Evolutionary conservation across 1,140 invertebrate genomes (phyloP).

Genomic region (Gyrodactylus salaris): DNA sequence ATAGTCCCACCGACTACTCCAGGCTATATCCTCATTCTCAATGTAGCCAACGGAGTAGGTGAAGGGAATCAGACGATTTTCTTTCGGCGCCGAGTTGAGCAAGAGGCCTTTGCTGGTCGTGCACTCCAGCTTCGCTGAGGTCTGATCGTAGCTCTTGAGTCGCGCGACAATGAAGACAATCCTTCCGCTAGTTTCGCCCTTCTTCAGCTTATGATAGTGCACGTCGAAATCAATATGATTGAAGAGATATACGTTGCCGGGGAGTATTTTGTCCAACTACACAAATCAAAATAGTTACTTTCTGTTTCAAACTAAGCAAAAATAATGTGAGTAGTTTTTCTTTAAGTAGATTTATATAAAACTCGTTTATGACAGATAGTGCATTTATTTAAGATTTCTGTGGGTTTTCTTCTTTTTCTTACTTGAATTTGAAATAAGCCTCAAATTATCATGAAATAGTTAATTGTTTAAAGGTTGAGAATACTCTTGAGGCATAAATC

Average conservation of each 20-base stretch:
- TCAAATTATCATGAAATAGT: too few relatives aligned
- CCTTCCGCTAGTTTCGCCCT: neutral
- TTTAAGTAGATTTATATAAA: neutral
- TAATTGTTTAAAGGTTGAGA: too few relatives aligned
- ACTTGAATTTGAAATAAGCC: too few relatives aligned
- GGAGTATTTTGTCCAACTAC: neutral
- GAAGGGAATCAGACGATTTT: neutral
- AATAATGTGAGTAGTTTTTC: too few relatives aligned
- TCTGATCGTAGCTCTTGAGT: neutral
- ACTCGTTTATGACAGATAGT: too few relatives aligned
- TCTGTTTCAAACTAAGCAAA: too few relatives aligned
- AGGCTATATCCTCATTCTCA: slow-evolving; percentile 52
- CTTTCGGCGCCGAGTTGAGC: neutral
- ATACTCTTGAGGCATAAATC: too few relatives aligned
- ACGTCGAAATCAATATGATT: neutral
- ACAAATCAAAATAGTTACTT: too few relatives aligned
- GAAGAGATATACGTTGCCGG: neutral
- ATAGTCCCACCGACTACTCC: slow-evolving; percentile 97
- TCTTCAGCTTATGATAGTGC: neutral
- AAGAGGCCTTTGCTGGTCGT: neutral
- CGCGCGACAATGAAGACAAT: neutral
- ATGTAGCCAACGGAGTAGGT: slow-evolving; percentile 13
- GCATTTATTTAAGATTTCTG: too few relatives aligned
- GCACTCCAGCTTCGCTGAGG: neutral
- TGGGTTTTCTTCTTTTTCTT: too few relatives aligned